These are phyloP conservation scores for Temnothorax curvispinosus DNA, from an alignment of 1,140 invertebrate genomes.

Conservation along the genomic window DNA sequence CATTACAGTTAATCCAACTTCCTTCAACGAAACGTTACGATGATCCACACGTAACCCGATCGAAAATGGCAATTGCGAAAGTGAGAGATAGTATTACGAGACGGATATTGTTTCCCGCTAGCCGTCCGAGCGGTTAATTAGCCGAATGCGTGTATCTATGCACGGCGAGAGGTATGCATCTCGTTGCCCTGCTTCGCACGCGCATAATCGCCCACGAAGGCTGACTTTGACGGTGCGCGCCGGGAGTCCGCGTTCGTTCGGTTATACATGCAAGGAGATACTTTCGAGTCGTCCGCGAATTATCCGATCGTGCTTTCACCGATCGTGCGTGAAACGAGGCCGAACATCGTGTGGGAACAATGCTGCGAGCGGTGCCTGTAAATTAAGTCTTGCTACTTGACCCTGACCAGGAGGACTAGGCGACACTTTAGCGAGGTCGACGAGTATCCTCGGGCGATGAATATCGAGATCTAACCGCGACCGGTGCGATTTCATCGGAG, in stretches of 20 bases:
- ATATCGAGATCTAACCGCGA: not conserved
- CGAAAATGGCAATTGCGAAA: slow-evolving; percentile 59
- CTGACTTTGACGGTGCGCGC: slow-evolving; percentile 24
- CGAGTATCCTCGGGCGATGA: not conserved
- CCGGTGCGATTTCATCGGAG: not conserved
- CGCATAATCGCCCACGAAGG: slow-evolving; percentile 24
- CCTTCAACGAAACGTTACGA: not conserved
- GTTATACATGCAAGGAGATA: slow-evolving; percentile 45
- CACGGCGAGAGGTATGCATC: slow-evolving; percentile 33
- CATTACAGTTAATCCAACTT: slow-evolving; percentile 5
- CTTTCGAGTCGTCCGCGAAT: slow-evolving; percentile 71
- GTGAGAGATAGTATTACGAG: slow-evolving; percentile 64
- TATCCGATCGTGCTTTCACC: slow-evolving; percentile 71
- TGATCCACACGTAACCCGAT: slow-evolving; percentile 39
- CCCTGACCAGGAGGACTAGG: slow-evolving; percentile 46
- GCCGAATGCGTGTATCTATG: not conserved
- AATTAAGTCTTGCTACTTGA: slow-evolving; percentile 42
- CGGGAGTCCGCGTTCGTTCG: slow-evolving; percentile 33
- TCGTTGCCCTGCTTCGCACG: slow-evolving; percentile 54
- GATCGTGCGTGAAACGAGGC: slow-evolving; percentile 68
- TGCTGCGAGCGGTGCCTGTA: slow-evolving; percentile 18
- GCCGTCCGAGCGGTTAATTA: slow-evolving; percentile 41
- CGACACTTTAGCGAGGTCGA: slow-evolving; percentile 11
- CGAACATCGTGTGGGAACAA: slow-evolving; percentile 34
- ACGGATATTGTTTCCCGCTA: slow-evolving; percentile 56